Percentiles rank a stretch among this genome's conserved stretches.
These are phyloP conservation scores for Lamellibrachia columna DNA, from an alignment of 2,888 invertebrate species.

Conservation along the genomic window DNA sequence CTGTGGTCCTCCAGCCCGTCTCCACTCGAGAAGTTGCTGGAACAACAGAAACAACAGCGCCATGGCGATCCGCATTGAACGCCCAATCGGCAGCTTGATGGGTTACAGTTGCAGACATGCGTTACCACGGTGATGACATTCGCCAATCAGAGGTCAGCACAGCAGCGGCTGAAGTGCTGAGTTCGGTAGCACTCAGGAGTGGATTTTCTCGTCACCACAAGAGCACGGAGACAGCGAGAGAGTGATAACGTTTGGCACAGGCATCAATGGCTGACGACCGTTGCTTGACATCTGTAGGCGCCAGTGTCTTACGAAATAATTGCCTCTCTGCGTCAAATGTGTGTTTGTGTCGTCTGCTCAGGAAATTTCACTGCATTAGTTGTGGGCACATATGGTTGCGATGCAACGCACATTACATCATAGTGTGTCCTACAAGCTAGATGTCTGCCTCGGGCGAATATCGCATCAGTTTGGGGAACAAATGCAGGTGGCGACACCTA, in stretches of 20 bases:
- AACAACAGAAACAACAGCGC: conserved; percentile 75
- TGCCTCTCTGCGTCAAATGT: neutral
- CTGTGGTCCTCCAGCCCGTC: conserved; percentile 83
- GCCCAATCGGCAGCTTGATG: neutral
- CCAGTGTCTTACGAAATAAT: neutral
- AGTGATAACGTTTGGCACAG: conserved; percentile 5
- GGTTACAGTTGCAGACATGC: conserved; percentile 16
- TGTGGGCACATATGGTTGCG: neutral
- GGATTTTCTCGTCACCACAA: neutral
- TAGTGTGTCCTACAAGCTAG: neutral
- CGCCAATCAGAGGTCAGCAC: neutral
- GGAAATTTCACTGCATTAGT: conserved; percentile 13
- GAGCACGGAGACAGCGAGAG: neutral
- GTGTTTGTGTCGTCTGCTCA: neutral
- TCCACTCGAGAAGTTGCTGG: conserved; percentile 80
- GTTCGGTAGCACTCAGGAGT: neutral
- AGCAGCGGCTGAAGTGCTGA: neutral
- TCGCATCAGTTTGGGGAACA: neutral
- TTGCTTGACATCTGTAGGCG: neutral
- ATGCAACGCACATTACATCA: neutral
- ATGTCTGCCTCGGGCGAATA: neutral
- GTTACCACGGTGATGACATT: neutral
- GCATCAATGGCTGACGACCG: neutral
- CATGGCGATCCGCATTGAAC: conserved; percentile 64
- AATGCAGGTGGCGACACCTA: neutral